Evolutionary conservation across 2,797 vertebrate genomes (phyloP), one percentile per base, ranked within the genome.

Genomic region (Coendou prehensilis): DNA sequence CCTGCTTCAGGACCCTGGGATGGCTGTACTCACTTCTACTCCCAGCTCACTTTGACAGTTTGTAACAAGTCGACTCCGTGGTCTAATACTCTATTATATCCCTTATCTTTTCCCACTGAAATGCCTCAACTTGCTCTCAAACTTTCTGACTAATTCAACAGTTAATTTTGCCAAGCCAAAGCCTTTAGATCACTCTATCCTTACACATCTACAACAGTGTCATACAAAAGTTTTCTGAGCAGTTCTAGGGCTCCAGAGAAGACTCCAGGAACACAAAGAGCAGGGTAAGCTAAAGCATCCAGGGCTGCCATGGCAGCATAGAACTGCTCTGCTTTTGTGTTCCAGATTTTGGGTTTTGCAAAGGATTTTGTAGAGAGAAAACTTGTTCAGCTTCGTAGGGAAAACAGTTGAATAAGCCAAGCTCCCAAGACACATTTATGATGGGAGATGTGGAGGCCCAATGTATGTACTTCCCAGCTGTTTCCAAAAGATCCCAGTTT

Each of bases 311-410:
- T 20, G 15, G 52, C 20, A 23, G 10, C 26, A 28, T 2, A 30
- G 7, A 18, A 1, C 2, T 4, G 11, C 20, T 14, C 57, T 15
- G 5, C 52, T 50, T 88, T 64, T 81, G 52, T 18, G 10, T 61
- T 82, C 37, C 37, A 14, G 61, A 61, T 80, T 47, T 61, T 14
- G 56, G 47, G 33, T 57, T 95, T 97, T 90, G n/a, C 73, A 85
- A 82, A 91, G 18, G n/a, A 63, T 82, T 95, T 94, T 87, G 45
- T 33, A 57, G 37, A 7, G 23, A 14, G 52, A n/a, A 57, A 76
- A n/a, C 18, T 33, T 33, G 22, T 22, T 91, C 30, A 71, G 57
- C 45, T 93, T 90, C 78, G 86, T 69, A 71, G 45, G 22, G 0
- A 30, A 9, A 87, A 54, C 85, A 41, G 14, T 9, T 5, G 15